phyloP scores from a whole-genome alignment of 2,888 invertebrate genomes.

The Seira musarum region DNA sequence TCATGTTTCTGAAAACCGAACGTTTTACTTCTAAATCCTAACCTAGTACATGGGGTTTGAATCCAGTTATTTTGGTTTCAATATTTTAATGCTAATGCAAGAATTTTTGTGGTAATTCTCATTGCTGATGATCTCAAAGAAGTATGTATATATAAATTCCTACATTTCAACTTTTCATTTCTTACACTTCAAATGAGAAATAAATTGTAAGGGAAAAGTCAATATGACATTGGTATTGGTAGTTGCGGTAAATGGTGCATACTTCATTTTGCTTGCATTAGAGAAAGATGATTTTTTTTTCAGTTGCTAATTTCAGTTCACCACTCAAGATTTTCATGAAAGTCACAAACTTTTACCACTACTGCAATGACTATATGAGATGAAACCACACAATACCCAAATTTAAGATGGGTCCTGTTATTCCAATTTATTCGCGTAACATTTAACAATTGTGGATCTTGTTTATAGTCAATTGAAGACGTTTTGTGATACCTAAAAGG shows the following conservation, averaged over 20 bases:
- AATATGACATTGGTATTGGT: too few relatives aligned
- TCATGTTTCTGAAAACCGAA: too few relatives aligned
- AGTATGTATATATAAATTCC: too few relatives aligned
- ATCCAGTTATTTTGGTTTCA: too few relatives aligned
- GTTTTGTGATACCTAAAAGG: neutral
- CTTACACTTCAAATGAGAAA: too few relatives aligned
- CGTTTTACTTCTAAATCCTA: too few relatives aligned
- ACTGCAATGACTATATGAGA: neutral
- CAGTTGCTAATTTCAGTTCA: neutral
- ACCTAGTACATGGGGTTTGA: too few relatives aligned
- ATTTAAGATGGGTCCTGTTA: slow-evolving; percentile 21
- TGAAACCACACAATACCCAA: neutral
- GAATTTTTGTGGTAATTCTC: too few relatives aligned
- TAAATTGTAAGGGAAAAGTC: too few relatives aligned
- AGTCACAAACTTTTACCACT: slow-evolving; percentile 6
- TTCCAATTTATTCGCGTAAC: slow-evolving; percentile 24
- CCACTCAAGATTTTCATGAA: neutral
- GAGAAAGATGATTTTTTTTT: neutral
- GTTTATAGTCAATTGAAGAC: neutral
- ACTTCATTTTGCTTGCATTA: neutral
- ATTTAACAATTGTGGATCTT: neutral
- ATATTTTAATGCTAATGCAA: too few relatives aligned
- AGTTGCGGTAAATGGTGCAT: neutral
- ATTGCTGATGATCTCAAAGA: too few relatives aligned
- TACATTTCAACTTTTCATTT: too few relatives aligned